These are phyloP conservation scores for Ochropleura leucogaster DNA, from an alignment of 2,888 invertebrate species.

Conservation along the genomic window DNA sequence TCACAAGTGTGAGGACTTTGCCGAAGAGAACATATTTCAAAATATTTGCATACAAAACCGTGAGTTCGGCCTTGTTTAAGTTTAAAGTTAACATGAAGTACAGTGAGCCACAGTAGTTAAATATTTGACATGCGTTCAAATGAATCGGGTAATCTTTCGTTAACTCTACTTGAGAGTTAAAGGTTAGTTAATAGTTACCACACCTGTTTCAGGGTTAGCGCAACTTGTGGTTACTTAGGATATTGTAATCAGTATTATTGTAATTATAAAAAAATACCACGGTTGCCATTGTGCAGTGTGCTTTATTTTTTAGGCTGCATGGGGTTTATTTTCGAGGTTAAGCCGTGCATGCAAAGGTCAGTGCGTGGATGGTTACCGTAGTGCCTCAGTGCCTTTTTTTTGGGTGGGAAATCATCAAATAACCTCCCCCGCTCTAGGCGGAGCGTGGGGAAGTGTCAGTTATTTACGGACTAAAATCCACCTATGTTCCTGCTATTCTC, in stretches of 20 bases:
- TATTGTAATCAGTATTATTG: constrained; percentile 1
- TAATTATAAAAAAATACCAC: too few relatives aligned
- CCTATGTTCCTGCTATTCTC: too few relatives aligned
- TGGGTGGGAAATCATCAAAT: too few relatives aligned
- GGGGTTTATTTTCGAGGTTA: not conserved
- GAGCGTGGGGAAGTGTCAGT: too few relatives aligned
- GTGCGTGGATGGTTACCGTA: not conserved
- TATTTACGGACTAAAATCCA: too few relatives aligned
- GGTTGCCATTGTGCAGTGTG: not conserved
- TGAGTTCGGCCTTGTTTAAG: constrained; percentile 12
- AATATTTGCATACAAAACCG: constrained; percentile 13
- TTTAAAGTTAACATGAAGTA: constrained; percentile 21
- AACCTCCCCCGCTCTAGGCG: too few relatives aligned
- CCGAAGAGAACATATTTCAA: not conserved
- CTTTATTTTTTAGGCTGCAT: not conserved
- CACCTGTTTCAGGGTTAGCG: constrained; percentile 9
- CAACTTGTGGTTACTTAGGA: too few relatives aligned
- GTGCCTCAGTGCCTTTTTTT: not conserved
- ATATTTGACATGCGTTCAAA: constrained; percentile 44
- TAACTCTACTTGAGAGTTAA: constrained; percentile 15
- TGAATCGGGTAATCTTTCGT: constrained; percentile 38
- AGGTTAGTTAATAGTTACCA: constrained; percentile 23
- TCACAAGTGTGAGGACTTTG: not conserved
- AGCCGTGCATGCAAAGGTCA: not conserved
- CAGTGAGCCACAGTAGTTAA: constrained; percentile 19